Evolutionary conservation across 2,888 invertebrate species (phyloP).

Genomic region (Phymatocera aterrima): DNA sequence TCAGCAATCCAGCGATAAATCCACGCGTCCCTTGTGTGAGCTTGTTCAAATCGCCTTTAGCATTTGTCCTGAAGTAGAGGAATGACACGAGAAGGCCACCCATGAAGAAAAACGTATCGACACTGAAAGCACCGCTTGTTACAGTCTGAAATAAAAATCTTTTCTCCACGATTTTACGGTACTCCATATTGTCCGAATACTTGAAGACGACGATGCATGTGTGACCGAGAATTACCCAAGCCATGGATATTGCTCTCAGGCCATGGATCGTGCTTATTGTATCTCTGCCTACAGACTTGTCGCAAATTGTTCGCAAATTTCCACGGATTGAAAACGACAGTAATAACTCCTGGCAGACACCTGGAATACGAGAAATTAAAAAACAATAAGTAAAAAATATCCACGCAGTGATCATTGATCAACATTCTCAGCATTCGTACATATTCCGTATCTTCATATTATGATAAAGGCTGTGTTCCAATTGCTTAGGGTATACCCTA

Average conservation of each 20-base stretch:
- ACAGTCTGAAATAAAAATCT: conserved; percentile 73
- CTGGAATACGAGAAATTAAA: conserved; percentile 55
- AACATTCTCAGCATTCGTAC: not conserved
- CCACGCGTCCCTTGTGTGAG: conserved; percentile 74
- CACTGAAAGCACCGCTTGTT: conserved; percentile 73
- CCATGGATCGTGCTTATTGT: conserved; percentile 74
- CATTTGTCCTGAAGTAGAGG: conserved; percentile 85
- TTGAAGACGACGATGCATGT: conserved; percentile 85
- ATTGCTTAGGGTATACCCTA: too few species aligned
- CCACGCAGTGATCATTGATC: not conserved
- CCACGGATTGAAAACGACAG: conserved; percentile 72
- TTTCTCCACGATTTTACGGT: conserved; percentile 71
- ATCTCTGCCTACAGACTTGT: conserved; percentile 70
- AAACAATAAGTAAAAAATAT: not conserved
- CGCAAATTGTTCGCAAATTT: conserved; percentile 72
- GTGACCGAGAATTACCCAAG: conserved; percentile 74
- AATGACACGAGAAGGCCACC: conserved; percentile 90
- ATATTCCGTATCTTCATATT: not conserved
- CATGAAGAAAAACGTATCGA: conserved; percentile 75
- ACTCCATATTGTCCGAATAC: conserved; percentile 85
- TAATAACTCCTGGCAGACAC: conserved; percentile 68
- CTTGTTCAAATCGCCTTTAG: conserved; percentile 77
- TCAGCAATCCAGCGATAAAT: conserved; percentile 67
- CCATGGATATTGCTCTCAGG: conserved; percentile 73
- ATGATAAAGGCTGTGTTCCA: too few species aligned